Base-by-base conservation (phyloP, 2,888 invertebrate species). In the Liodrosophila aerea region DNA sequence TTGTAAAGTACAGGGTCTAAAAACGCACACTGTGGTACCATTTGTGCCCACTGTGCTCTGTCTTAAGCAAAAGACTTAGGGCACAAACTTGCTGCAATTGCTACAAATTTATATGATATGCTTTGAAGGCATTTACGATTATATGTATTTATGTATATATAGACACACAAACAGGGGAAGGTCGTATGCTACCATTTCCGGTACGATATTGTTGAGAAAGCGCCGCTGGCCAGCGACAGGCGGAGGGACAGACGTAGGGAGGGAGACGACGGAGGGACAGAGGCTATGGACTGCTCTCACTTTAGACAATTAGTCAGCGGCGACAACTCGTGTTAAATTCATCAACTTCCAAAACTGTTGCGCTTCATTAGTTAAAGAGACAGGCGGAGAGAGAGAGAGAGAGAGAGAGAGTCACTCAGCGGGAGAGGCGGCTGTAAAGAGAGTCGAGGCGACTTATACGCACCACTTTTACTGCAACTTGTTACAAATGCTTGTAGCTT, bases 381-480 rank as follows among this genome's bases (percentile, higher is more conserved):
- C 15, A 33, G 13, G 15, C 13, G 30, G 41, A 31, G n/a, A 15
- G 34, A 33, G 40, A 46, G 34, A 16, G 31, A 29, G 49, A 34
- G 46, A 22, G 36, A 16, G 56, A n/a, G 18, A n/a, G 9, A 13
- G 22, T 22, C 3, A 2, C 22, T 2, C 22, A 22, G 22, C 22
- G 22, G 22, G 3, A 22, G 22, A 22, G 22, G 22, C 22, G 5
- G 22, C 12, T 30, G 12, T 22, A 69, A 36, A 50, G 64, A 68
- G 69, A 64, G n/a, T 5, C 18, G 50, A 12, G 18, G 15, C 47
- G 11, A 36, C n/a, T 16, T 31, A 12, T 44, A 72, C 69, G 69
- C 69, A 72, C 67, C 73, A 75, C 75, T 75, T 75, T 75, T 76
- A 75, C 74, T 71, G 57, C 59, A 75, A 70, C 73, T 81, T 62